A percentile compares a stretch with the other conserved stretches of the same genome.
Evolutionary conservation across 1,140 invertebrate genomes (phyloP).

Genomic region (Hycleus cichorii): DNA sequence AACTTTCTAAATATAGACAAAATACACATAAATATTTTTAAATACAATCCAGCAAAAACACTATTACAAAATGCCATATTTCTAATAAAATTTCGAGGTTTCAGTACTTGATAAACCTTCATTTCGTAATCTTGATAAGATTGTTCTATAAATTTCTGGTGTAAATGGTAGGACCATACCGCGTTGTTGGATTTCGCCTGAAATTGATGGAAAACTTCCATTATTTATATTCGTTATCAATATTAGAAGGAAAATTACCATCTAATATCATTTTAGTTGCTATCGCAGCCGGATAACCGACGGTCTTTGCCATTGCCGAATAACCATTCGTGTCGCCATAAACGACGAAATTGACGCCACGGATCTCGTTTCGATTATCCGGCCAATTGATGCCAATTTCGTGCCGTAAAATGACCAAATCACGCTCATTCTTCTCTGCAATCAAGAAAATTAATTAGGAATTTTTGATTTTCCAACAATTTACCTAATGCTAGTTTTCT

Average conservation of each 20-base stretch:
- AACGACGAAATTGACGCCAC: conserved; percentile 87
- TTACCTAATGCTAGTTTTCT: conserved; percentile 75
- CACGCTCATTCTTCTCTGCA: conserved; percentile 73
- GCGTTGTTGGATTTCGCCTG: conserved; percentile 90
- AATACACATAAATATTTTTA: no score
- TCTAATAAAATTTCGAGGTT: conserved; percentile 46
- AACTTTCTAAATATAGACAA: no score
- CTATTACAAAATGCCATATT: no score
- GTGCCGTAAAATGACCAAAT: conserved; percentile 90
- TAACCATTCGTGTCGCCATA: conserved; percentile 83
- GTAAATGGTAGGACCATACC: conserved; percentile 88
- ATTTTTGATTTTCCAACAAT: conserved; percentile 15
- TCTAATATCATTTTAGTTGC: conserved; percentile 96
- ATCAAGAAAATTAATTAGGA: not conserved
- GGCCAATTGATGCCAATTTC: conserved; percentile 90
- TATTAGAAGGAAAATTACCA: conserved; percentile 48
- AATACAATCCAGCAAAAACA: no score
- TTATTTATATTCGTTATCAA: not conserved
- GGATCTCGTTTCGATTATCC: conserved; percentile 71
- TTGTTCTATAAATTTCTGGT: conserved; percentile 83
- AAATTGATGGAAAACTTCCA: conserved; percentile 21
- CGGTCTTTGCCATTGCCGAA: conserved; percentile 96
- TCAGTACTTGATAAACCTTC: conserved; percentile 82
- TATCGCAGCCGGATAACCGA: conserved; percentile 93
- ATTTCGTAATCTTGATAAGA: conserved; percentile 71